phyloP scores from a whole-genome alignment of 2,888 invertebrate genomes.

The Poecilobothrus nobilitatus region DNA sequence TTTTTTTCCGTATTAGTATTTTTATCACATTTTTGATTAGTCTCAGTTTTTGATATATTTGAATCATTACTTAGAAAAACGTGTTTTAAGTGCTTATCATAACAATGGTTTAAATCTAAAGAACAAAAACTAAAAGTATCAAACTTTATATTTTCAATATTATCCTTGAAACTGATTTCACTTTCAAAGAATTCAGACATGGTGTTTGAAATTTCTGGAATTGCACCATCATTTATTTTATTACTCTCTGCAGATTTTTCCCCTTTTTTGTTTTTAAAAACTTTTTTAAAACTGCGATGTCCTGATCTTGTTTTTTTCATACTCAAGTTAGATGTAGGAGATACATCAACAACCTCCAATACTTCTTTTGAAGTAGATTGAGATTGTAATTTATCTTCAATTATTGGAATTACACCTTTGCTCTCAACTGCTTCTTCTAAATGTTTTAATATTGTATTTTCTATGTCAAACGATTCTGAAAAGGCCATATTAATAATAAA shows the following conservation, averaged over 20 bases:
- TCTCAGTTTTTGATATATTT: too few relatives aligned
- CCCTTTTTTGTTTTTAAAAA: slow-evolving; percentile 18
- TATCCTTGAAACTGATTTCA: slow-evolving; percentile 31
- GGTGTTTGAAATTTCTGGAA: slow-evolving; percentile 21
- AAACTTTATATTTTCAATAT: slow-evolving; percentile 3
- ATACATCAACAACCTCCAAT: slow-evolving; percentile 35
- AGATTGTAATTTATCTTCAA: slow-evolving; percentile 13
- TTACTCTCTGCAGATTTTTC: slow-evolving; percentile 27
- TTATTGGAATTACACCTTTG: slow-evolving; percentile 14
- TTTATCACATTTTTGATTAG: too few relatives aligned
- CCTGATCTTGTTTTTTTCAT: slow-evolving; percentile 24
- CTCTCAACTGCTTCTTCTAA: slow-evolving; percentile 32
- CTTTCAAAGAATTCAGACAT: slow-evolving; percentile 36
- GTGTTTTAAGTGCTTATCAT: too few relatives aligned
- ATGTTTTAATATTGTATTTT: slow-evolving; percentile 37
- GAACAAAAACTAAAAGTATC: too few relatives aligned
- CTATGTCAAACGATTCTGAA: slow-evolving; percentile 39
- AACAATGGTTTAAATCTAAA: too few relatives aligned
- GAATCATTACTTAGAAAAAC: too few relatives aligned
- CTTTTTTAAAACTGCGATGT: slow-evolving; percentile 14
- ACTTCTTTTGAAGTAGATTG: slow-evolving; percentile 12
- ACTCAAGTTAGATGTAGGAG: slow-evolving; percentile 28
- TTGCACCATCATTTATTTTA: slow-evolving; percentile 15
- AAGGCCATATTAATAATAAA: slow-evolving; percentile 33
- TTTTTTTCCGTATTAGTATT: too few relatives aligned